Conservation (phyloP, 2,113 vertebrate species). For the Callocephalon fimbriatum region DNA sequence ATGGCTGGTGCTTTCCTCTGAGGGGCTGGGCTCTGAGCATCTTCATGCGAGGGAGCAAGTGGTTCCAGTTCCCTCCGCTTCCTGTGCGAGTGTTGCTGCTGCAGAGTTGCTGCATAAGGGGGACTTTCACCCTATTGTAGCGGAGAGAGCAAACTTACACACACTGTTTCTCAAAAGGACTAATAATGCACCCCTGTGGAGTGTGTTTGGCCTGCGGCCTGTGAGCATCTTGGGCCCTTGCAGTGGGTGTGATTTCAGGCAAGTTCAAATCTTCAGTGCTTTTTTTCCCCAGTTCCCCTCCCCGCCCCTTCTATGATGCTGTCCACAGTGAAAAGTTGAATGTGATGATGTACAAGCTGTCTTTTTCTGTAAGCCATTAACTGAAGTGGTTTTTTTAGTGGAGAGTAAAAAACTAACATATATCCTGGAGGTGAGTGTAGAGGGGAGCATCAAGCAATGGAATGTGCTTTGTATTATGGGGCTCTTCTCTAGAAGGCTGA, state of each 20-base stretch:
- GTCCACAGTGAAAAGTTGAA: neutral
- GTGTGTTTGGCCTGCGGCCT: neutral
- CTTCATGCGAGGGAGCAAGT: neutral
- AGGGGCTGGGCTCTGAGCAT: accelerated
- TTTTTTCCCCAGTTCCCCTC: accelerated
- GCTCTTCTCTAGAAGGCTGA: no score
- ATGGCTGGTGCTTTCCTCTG: neutral
- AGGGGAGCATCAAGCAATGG: neutral
- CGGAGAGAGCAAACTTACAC: neutral
- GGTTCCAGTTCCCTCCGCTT: neutral
- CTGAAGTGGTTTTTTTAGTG: neutral
- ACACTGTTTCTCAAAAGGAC: neutral
- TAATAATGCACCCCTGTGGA: neutral
- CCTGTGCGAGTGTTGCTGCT: neutral
- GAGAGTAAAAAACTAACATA: neutral
- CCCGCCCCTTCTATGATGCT: neutral
- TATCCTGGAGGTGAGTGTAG: neutral
- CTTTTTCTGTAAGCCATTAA: neutral
- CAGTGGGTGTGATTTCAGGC: neutral
- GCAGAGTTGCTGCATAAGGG: neutral
- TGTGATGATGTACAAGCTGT: neutral
- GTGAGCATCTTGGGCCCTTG: neutral
- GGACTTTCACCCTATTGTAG: neutral
- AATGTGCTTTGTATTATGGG: neutral
- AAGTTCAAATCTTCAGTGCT: neutral